Evolutionary conservation across 2,797 vertebrate species (phyloP).

Genomic region (Mormyrus hasselquistii): DNA sequence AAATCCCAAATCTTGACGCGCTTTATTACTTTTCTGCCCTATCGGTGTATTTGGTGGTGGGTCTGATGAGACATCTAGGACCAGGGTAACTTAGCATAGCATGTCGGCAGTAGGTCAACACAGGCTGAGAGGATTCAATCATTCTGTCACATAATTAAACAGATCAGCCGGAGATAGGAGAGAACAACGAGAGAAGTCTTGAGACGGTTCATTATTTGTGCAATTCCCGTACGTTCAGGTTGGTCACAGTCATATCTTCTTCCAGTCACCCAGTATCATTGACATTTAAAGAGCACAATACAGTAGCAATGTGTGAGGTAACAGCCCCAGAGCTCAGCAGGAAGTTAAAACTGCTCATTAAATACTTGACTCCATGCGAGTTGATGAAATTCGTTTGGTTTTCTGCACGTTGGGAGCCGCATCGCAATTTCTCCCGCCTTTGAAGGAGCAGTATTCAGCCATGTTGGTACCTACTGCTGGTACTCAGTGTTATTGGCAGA

Average conservation of each 20-base stretch:
- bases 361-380: not conserved
- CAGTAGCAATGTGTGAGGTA: not conserved
- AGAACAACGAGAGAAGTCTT: not conserved
- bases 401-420: not conserved
- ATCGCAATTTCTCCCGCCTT: not conserved
- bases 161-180: not conserved
- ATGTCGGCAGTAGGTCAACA: not conserved
- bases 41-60: not conserved
- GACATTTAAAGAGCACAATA: not conserved
- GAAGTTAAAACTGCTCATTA: slow-evolving; percentile 2
- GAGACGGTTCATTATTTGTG: not conserved
- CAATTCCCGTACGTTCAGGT: not conserved
- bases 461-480: not conserved
- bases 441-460: not conserved
- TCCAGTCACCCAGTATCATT: not conserved
- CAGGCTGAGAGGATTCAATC: not conserved
- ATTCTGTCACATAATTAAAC: not conserved
- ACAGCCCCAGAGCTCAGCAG: not conserved
- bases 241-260: not conserved
- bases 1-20: not conserved
- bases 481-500: not conserved
- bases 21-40: not conserved
- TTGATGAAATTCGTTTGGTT: not conserved
- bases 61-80: not conserved
- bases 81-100: not conserved